Conservation (phyloP, 2,888 invertebrate species). For the Rosalia funebris region DNA sequence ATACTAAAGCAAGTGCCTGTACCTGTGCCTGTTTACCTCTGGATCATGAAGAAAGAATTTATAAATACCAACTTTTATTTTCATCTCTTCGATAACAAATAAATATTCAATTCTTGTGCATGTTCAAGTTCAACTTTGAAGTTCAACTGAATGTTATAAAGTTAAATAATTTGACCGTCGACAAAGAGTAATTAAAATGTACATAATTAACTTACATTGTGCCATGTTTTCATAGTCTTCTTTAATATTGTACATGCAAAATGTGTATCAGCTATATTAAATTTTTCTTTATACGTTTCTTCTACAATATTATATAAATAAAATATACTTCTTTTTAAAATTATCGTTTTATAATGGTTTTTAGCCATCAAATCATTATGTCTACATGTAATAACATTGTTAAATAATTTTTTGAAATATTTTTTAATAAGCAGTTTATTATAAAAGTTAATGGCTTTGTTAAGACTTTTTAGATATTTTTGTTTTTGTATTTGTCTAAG, state of each 20-base stretch:
- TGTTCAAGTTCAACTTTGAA: no score
- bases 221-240: constrained; percentile 66
- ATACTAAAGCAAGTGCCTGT: no score
- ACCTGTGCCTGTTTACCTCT: no score
- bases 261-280: constrained; percentile 69
- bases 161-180: no score
- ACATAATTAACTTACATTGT: constrained; percentile 59
- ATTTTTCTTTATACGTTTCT: constrained; percentile 61
- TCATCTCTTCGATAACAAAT: no score
- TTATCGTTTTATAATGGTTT: constrained; percentile 49
- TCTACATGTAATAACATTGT: constrained; percentile 56
- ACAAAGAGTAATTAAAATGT: constrained; percentile 50
- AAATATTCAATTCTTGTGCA: no score
- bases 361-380: constrained; percentile 55
- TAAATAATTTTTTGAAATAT: constrained; percentile 60
- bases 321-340: constrained; percentile 44
- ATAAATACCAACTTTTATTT: no score
- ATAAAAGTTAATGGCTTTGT: constrained; percentile 63
- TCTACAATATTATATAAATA: constrained; percentile 49
- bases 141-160: no score
- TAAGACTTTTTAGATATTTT: constrained; percentile 61
- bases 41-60: no score
- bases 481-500: constrained; percentile 68
- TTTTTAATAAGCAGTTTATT: constrained; percentile 57
- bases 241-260: constrained; percentile 66